These are phyloP conservation scores for Anhinga anhinga DNA, from an alignment of 2,113 vertebrate genomes.

Conservation along the genomic window DNA sequence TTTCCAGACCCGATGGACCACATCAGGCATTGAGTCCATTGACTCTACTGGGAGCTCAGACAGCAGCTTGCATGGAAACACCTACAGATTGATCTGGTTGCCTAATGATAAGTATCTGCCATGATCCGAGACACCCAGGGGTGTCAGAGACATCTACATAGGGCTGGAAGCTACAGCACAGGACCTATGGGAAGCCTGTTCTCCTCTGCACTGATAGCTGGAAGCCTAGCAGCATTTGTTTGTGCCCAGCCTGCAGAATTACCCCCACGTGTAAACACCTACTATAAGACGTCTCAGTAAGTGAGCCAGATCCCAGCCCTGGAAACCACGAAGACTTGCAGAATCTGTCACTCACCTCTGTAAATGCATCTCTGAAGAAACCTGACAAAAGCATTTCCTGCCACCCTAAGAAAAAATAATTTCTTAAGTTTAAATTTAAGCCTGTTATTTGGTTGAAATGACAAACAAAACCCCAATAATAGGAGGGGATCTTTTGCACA, in stretches of 20 bases:
- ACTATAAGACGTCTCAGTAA: not conserved
- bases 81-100: not conserved
- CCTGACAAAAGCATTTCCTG: not conserved
- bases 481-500: not conserved
- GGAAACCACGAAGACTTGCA: not conserved
- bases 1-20: not conserved
- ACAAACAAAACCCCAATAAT: not conserved
- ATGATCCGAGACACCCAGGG: not conserved
- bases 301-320: not conserved
- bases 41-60: not conserved
- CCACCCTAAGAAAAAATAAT: not conserved
- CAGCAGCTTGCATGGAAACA: not conserved
- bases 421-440: not conserved
- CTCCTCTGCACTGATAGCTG: not conserved
- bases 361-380: not conserved
- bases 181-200: not conserved
- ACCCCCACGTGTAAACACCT: not conserved
- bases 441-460: not conserved
- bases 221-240: not conserved
- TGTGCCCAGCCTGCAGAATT: not conserved
- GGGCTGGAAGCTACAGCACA: not conserved
- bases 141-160: not conserved
- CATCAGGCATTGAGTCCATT: not conserved
- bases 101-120: not conserved
- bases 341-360: not conserved